Conservation (phyloP, 2,113 vertebrate genomes). For the Hyaena hyaena region DNA sequence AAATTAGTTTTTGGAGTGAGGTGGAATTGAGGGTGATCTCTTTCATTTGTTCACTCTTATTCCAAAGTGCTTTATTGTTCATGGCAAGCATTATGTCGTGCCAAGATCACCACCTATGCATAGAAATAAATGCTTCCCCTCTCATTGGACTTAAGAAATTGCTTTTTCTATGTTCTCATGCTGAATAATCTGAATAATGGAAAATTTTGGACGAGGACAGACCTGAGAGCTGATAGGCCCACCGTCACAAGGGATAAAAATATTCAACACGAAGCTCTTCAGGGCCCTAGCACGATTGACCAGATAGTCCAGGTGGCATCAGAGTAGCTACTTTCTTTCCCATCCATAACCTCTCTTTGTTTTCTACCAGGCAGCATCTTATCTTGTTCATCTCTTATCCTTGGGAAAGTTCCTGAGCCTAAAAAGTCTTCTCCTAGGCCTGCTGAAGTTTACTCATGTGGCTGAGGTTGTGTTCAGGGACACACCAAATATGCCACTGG, state of each 20-base stretch:
- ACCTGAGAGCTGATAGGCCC: background rate
- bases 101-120: background rate
- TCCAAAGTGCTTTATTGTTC: background rate
- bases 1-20: background rate
- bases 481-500: constrained; percentile 20
- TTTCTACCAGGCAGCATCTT: background rate
- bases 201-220: background rate
- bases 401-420: background rate
- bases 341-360: background rate
- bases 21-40: background rate
- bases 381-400: background rate
- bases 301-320: background rate
- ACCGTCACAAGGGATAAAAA: background rate
- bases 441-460: background rate
- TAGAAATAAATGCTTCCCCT: background rate
- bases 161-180: background rate
- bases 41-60: background rate
- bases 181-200: background rate
- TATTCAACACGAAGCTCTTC: background rate
- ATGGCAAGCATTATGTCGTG: background rate
- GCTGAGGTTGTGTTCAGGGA: background rate
- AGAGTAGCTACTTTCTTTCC: background rate
- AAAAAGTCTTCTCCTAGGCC: background rate
- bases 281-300: background rate
- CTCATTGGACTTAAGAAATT: background rate